Evolutionary conservation across 2,888 invertebrate species (phyloP).

Genomic region (Patella ulyssiponensis): DNA sequence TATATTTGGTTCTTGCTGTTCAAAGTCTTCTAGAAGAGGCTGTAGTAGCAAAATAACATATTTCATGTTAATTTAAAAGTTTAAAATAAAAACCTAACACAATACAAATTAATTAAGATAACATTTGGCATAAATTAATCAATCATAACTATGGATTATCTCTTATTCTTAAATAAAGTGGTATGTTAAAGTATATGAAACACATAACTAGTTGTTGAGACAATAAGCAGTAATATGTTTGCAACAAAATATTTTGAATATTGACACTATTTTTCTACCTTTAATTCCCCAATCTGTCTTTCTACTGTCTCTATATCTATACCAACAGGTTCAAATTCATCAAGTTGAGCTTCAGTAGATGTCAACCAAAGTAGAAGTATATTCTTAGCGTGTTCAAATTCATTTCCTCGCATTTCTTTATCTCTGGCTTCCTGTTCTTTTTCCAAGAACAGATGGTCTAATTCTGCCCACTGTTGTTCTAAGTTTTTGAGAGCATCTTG

Average conservation of each 20-base stretch:
- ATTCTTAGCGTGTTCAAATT: slow-evolving; percentile 87
- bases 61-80: too few species aligned
- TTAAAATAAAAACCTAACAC: too few species aligned
- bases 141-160: too few species aligned
- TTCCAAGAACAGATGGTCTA: slow-evolving; percentile 86
- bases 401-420: slow-evolving; percentile 86
- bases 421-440: slow-evolving; percentile 87
- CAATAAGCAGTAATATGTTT: too few species aligned
- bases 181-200: too few species aligned
- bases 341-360: slow-evolving; percentile 83
- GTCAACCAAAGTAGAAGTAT: slow-evolving; percentile 89
- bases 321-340: slow-evolving; percentile 86
- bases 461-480: slow-evolving; percentile 91
- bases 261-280: slow-evolving; percentile 56
- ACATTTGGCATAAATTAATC: background rate
- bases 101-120: background rate
- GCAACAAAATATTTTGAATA: background rate
- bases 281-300: slow-evolving; percentile 79
- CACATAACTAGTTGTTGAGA: too few species aligned
- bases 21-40: slow-evolving; percentile 89
- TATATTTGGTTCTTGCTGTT: slow-evolving; percentile 87
- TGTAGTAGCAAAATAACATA: slow-evolving; percentile 46
- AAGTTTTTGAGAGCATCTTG: slow-evolving; percentile 74
- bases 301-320: slow-evolving; percentile 88
- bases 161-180: too few species aligned